Percentiles rank a stretch among this genome's conserved stretches.
Evolutionary conservation across 2,888 invertebrate species (phyloP).

Genomic region (Hydriomena furcata): DNA sequence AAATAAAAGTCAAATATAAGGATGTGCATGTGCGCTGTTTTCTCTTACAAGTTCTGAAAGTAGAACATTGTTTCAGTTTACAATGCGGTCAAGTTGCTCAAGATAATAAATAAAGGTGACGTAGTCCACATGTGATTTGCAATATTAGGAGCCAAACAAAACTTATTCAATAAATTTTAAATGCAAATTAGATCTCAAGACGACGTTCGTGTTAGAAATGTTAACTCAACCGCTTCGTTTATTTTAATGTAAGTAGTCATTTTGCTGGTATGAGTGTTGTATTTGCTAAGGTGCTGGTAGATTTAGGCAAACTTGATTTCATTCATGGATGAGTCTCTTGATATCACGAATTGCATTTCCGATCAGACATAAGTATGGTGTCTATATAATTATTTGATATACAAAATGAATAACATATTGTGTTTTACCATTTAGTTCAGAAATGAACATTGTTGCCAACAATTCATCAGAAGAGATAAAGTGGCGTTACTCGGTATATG

Average conservation of each 20-base stretch:
- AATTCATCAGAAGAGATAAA: constrained; percentile 30
- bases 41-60: constrained; percentile 32
- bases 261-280: constrained; percentile 31
- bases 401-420: neutral
- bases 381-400: neutral
- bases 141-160: constrained; percentile 34
- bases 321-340: constrained; percentile 24
- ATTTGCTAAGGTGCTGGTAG: constrained; percentile 27
- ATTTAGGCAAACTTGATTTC: constrained; percentile 24
- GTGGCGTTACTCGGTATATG: constrained; percentile 31
- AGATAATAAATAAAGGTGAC: constrained; percentile 46
- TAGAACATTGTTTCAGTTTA: constrained; percentile 44
- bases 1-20: constrained; percentile 1
- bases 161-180: constrained; percentile 40
- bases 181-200: constrained; percentile 45
- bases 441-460: constrained; percentile 34
- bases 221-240: constrained; percentile 43
- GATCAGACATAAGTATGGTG: constrained; percentile 24
- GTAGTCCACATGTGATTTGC: constrained; percentile 46
- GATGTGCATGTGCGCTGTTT: neutral
- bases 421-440: constrained; percentile 28
- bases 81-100: constrained; percentile 48
- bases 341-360: constrained; percentile 7
- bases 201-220: constrained; percentile 43
- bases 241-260: constrained; percentile 32